phyloP scores from a whole-genome alignment of 1,140 invertebrate species.

The Pemphigus obesinymphae region DNA sequence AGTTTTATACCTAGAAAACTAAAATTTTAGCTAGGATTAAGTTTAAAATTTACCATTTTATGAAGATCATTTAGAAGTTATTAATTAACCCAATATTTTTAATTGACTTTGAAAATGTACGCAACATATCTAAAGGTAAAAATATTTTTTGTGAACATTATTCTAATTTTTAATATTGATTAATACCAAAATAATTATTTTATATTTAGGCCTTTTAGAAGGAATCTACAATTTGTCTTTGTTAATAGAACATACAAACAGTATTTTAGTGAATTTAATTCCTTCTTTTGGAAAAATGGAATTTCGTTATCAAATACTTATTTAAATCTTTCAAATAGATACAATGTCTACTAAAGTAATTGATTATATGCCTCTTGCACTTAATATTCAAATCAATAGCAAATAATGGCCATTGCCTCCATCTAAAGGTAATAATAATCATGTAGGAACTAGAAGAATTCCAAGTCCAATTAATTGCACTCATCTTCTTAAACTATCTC shows the following conservation, averaged over 20 bases:
- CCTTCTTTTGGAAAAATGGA: constrained; percentile 15
- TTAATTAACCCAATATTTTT: constrained; percentile 86
- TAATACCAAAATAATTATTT: not conserved
- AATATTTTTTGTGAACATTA: not conserved
- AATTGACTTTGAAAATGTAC: constrained; percentile 7
- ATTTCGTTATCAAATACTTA: not conserved
- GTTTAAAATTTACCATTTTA: constrained; percentile 87
- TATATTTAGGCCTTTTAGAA: not conserved
- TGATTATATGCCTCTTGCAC: constrained; percentile 37
- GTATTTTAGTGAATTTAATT: not conserved
- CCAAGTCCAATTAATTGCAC: constrained; percentile 95
- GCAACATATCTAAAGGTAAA: not conserved
- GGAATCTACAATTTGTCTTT: not conserved
- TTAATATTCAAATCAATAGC: not conserved
- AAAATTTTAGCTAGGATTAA: constrained; percentile 72
- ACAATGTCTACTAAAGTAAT: not conserved
- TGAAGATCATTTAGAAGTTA: constrained; percentile 78
- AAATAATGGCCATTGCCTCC: constrained; percentile 26
- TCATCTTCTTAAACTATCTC: constrained; percentile 79
- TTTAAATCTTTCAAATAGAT: not conserved
- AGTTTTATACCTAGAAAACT: no score
- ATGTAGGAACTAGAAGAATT: constrained; percentile 91
- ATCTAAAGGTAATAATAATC: constrained; percentile 78
- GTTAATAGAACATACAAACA: not conserved
- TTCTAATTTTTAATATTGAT: no score